A percentile compares a stretch with the other conserved stretches of the same genome.
Evolutionary conservation across 2,113 vertebrate species (phyloP).

Genomic region (Ciconia maguari): DNA sequence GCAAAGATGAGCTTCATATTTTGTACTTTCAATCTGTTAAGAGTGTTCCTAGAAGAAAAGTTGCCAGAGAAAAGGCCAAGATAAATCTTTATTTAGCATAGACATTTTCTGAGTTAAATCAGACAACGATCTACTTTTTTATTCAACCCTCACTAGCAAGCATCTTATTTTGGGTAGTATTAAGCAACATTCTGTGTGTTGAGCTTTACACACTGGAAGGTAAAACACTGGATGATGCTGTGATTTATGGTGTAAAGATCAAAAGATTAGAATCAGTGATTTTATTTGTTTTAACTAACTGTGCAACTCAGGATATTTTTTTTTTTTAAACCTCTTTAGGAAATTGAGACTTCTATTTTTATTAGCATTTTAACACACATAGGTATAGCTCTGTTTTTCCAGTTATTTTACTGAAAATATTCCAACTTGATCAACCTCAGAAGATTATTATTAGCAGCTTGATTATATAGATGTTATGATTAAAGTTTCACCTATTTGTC

Average conservation of each 20-base stretch:
- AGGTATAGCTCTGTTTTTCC: neutral
- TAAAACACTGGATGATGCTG: neutral
- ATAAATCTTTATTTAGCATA: neutral
- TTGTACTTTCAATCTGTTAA: neutral
- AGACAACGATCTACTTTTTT: neutral
- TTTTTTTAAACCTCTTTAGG: neutral
- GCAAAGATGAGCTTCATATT: neutral
- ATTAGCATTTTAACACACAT: neutral
- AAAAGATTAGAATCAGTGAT: neutral
- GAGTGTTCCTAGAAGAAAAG: conserved; percentile 11
- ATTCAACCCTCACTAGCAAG: neutral
- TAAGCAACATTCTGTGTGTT: neutral
- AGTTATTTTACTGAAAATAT: neutral
- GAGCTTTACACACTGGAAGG: neutral
- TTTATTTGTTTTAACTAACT: neutral
- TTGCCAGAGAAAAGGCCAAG: neutral
- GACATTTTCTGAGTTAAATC: conserved; percentile 9
- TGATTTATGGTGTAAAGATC: neutral
- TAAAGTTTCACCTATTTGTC: neutral
- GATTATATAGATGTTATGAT: neutral
- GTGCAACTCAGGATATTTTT: neutral
- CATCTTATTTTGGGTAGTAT: neutral
- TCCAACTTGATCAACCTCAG: neutral
- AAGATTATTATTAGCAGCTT: neutral
- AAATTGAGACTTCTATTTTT: neutral